phyloP scores from a whole-genome alignment of 2,113 vertebrate species.

The Perccottus glenii region DNA sequence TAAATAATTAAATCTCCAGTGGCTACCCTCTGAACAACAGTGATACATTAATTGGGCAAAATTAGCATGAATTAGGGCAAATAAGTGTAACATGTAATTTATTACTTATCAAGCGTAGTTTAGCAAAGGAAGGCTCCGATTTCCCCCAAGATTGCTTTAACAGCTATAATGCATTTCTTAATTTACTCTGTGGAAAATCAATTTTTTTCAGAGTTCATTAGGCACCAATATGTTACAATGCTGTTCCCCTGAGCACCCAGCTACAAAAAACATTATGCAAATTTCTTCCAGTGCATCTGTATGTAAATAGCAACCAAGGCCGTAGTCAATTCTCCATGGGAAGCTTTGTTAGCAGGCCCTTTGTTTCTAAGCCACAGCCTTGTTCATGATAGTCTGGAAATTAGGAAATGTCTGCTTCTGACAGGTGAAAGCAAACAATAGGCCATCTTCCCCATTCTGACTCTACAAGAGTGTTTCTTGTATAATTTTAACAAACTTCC shows the following conservation, averaged over 20 bases:
- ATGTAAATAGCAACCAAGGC: slow-evolving; percentile 97
- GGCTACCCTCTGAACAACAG: slow-evolving; percentile 95
- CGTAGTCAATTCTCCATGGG: slow-evolving; percentile 86
- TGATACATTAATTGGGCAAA: slow-evolving; percentile 99
- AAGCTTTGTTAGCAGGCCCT: slow-evolving; percentile 83
- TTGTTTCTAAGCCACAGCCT: slow-evolving; percentile 74
- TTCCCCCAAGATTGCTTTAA: slow-evolving; percentile 99
- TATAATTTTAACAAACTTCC: slow-evolving; percentile 22
- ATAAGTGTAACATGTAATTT: slow-evolving; percentile 99
- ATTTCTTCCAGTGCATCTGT: slow-evolving; percentile 88
- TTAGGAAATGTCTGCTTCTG: slow-evolving; percentile 49
- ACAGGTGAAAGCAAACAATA: slow-evolving; percentile 53
- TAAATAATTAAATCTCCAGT: slow-evolving; percentile 99
- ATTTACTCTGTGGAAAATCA: slow-evolving; percentile 99
- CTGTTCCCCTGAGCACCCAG: slow-evolving; percentile 90
- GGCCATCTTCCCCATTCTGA: neutral
- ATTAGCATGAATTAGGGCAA: slow-evolving; percentile 99
- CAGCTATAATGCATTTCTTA: slow-evolving; percentile 99
- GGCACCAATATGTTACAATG: slow-evolving; percentile 99
- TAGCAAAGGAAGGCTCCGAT: slow-evolving; percentile 95
- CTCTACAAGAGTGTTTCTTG: slow-evolving; percentile 22
- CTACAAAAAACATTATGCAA: slow-evolving; percentile 99
- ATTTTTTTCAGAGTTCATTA: slow-evolving; percentile 99
- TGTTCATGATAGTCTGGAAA: slow-evolving; percentile 70
- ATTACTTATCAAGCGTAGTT: slow-evolving; percentile 99